Conservation (phyloP, 2,113 vertebrate species). For the Poecilia latipinna region DNA sequence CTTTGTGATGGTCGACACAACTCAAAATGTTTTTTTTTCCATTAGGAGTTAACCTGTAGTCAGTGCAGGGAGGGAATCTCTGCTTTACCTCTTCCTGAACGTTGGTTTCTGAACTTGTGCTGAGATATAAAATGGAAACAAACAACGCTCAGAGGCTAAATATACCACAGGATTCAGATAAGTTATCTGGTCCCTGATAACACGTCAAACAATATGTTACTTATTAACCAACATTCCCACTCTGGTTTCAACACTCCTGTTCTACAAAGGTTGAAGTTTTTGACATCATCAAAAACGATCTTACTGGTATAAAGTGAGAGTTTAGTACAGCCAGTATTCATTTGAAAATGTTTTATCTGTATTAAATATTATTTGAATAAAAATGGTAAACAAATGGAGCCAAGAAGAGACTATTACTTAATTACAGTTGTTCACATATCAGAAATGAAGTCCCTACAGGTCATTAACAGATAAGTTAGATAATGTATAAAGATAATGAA, state of each 20-base stretch:
- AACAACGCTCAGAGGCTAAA: constrained; percentile 48
- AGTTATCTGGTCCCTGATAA: constrained; percentile 63
- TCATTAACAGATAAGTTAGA: neutral
- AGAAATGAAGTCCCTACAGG: neutral
- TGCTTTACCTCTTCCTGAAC: constrained; percentile 34
- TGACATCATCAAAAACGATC: neutral
- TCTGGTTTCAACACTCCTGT: constrained; percentile 28
- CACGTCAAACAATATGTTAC: constrained; percentile 58
- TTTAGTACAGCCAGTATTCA: neutral
- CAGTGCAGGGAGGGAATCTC: constrained; percentile 7
- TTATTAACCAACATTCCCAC: constrained; percentile 70
- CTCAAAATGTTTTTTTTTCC: constrained; percentile 49
- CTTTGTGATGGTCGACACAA: constrained; percentile 43
- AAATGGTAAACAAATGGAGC: too few relatives aligned
- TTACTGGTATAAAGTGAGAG: neutral
- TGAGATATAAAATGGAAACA: constrained; percentile 48
- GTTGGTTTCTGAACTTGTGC: constrained; percentile 33
- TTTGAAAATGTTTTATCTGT: neutral
- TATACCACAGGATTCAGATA: constrained; percentile 60
- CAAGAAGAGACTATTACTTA: neutral
- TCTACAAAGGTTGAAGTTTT: neutral
- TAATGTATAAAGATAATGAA: neutral
- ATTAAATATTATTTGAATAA: too few relatives aligned
- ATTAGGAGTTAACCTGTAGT: constrained; percentile 40
- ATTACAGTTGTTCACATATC: neutral